These are phyloP conservation scores for Theretra japonica DNA, from an alignment of 2,888 invertebrate genomes.

Conservation along the genomic window DNA sequence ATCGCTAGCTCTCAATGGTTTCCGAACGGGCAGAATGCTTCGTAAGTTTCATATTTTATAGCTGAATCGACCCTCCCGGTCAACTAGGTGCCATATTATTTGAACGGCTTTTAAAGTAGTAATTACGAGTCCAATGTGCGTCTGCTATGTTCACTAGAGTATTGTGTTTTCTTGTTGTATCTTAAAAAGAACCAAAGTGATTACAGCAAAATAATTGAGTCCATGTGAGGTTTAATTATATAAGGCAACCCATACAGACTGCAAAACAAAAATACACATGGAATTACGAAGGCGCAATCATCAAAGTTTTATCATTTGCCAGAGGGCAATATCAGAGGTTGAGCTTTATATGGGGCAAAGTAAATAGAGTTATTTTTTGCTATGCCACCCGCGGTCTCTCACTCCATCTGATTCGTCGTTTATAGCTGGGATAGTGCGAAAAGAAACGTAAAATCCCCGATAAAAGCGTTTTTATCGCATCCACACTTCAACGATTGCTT, in stretches of 20 bases:
- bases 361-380: constrained; percentile 69
- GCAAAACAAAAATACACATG: constrained; percentile 30
- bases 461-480: constrained; percentile 72
- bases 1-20: constrained; percentile 61
- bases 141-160: not conserved
- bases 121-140: not conserved
- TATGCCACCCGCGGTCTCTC: constrained; percentile 66
- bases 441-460: constrained; percentile 74
- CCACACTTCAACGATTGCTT: constrained; percentile 67
- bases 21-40: constrained; percentile 50
- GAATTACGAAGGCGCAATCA: constrained; percentile 37
- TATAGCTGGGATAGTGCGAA: constrained; percentile 74
- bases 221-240: not conserved
- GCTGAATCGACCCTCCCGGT: constrained; percentile 53
- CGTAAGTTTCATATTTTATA: constrained; percentile 61
- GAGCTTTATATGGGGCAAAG: constrained; percentile 58
- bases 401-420: constrained; percentile 76
- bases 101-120: constrained; percentile 16
- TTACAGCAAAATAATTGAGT: not conserved
- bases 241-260: not conserved
- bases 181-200: not conserved
- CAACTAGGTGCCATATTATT: constrained; percentile 49
- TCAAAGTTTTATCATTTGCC: constrained; percentile 40
- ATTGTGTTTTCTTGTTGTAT: not conserved
- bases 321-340: constrained; percentile 46